Base-by-base conservation (phyloP, 1,140 invertebrate genomes). In the Hyposmocoma kahamanoa region DNA sequence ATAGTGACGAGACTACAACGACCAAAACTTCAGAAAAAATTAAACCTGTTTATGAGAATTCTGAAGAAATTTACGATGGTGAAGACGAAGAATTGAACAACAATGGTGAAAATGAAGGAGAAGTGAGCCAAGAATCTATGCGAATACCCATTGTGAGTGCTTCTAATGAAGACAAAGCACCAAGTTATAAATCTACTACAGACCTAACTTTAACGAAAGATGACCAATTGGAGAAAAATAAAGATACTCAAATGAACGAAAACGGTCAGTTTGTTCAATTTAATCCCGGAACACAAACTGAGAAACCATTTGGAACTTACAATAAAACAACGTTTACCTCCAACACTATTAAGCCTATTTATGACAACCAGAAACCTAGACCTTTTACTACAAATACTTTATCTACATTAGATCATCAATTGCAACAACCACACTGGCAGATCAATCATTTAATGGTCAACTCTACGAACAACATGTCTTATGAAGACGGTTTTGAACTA, bases 391-490 rank as follows among this genome's bases (percentile, higher is more conserved):
- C 79, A 1, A 83, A 68, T 46, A 69, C 67, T 13, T 42, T 53
- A 15, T 59, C 63, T 32, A 68, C 79, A 20, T 61, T 84, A 45
- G 78, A 85, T 50, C 77, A 84, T 58, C 80, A 84, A 55, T 52
- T 84, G 36, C 82, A 84, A 44, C 78, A 85, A 51, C 82, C 82
- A 6, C 80, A 85, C 56, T 85, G 82, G 82, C 80, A 85, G 51
- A 85, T 85, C 26, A 85, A 85, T 56, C 72, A 85, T 41, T 61
- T 85, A 54, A 57, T 81, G 55, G 76, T 81, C 63, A 85, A 85
- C 53, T 52, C 56, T 4, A 75, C 75, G 6, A 85, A 82, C 49
- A 52, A 81, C 48, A 52, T 65, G 9, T 85, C 82, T 2, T 79
- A 80, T 63, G 82, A 81, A 67, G 76, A 86, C 15, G 81, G 67